Evolutionary conservation across 2,797 vertebrate species (phyloP).

Genomic region (Poecilia picta): DNA sequence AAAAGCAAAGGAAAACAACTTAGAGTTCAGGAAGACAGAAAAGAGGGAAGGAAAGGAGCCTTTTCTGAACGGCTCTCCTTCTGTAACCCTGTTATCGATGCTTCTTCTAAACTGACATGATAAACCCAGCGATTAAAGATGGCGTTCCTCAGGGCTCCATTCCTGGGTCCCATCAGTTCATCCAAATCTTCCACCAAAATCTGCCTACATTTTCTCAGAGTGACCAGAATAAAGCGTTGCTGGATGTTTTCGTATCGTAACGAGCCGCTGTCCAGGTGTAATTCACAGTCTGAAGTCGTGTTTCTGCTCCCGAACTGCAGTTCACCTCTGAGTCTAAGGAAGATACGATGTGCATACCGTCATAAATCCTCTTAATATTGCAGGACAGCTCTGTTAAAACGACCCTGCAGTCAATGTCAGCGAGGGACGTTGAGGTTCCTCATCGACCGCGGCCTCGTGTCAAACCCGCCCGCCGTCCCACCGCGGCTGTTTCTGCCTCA

Average conservation of each 20-base stretch:
- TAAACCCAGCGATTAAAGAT: not conserved
- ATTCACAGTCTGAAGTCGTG: not conserved
- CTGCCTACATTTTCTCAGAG: not conserved
- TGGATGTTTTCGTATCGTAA: not conserved
- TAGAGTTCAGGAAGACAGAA: not conserved
- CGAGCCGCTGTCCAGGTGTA: not conserved
- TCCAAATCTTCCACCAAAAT: not conserved
- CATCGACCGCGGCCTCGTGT: conserved; percentile 19
- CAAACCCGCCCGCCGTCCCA: conserved; percentile 6
- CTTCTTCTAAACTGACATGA: not conserved
- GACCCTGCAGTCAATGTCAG: conserved; percentile 2
- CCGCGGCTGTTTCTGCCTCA: conserved; percentile 28
- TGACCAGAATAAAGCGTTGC: not conserved
- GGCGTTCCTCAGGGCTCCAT: not conserved
- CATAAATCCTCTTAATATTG: conserved; percentile 3
- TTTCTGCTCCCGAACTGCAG: not conserved
- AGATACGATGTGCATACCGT: not conserved
- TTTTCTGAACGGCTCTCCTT: not conserved
- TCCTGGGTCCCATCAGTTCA: not conserved
- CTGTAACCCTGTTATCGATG: not conserved
- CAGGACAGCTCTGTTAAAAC: not conserved
- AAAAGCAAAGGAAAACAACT: too few species aligned
- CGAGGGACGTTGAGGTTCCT: not conserved
- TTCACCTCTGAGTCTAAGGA: too few species aligned
- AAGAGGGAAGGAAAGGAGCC: not conserved